These are phyloP conservation scores for Toxonevra muliebris DNA, from an alignment of 2,888 invertebrate species.

Conservation along the genomic window DNA sequence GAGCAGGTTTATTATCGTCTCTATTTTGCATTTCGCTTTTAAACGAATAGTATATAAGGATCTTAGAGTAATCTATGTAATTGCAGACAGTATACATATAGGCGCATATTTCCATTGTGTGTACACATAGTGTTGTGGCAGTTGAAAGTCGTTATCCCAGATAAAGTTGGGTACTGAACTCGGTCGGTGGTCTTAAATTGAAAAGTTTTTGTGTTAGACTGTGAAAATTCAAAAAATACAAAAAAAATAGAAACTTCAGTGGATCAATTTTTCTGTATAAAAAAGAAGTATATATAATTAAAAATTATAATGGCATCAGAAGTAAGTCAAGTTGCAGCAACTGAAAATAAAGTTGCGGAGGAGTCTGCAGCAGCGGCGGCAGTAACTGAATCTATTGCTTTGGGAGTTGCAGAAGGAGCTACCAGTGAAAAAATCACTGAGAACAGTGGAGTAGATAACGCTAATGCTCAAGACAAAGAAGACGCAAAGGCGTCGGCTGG, in stretches of 20 bases:
- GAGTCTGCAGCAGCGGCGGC: constrained; percentile 60
- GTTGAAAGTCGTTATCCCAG: constrained; percentile 29
- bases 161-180: constrained; percentile 23
- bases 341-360: constrained; percentile 67
- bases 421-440: constrained; percentile 54
- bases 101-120: constrained; percentile 29
- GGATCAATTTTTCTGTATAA: background rate
- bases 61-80: constrained; percentile 34
- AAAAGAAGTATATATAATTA: constrained; percentile 9
- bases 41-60: constrained; percentile 36
- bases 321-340: constrained; percentile 65
- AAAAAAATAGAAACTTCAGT: background rate
- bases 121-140: constrained; percentile 29
- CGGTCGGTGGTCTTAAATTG: constrained; percentile 1
- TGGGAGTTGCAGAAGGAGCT: constrained; percentile 53
- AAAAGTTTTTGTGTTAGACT: background rate
- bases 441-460: constrained; percentile 61
- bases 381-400: constrained; percentile 64
- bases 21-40: constrained; percentile 35
- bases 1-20: constrained; percentile 28
- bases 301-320: constrained; percentile 75
- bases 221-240: background rate
- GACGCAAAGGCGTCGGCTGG: constrained; percentile 57
- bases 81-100: constrained; percentile 28
- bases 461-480: constrained; percentile 63